These are phyloP conservation scores for Latrodectus geometricus DNA, from an alignment of 1,140 invertebrate genomes.

Conservation along the genomic window DNA sequence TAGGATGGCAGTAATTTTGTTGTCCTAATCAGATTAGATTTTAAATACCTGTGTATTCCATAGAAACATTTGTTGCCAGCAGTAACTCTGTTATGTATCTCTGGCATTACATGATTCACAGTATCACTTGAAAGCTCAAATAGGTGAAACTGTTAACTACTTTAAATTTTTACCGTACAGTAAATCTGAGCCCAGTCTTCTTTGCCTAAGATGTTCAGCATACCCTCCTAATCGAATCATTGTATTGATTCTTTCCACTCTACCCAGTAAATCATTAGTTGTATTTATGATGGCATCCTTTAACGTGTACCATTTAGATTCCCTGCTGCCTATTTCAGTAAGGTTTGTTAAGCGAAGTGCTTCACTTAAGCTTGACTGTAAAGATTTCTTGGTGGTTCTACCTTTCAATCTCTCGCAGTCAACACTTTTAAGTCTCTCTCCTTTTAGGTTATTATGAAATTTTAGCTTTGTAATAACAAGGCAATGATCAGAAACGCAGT, in stretches of 20 bases:
- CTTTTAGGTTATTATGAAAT: background rate
- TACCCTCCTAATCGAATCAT: conserved; percentile 11
- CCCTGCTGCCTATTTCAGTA: background rate
- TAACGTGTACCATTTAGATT: too few relatives aligned
- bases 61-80: too few relatives aligned
- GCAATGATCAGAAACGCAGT: background rate
- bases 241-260: background rate
- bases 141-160: too few relatives aligned
- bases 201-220: conserved; percentile 4
- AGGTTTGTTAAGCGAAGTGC: background rate
- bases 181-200: too few relatives aligned
- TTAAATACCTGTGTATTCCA: too few relatives aligned
- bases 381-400: too few relatives aligned
- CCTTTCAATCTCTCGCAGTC: background rate
- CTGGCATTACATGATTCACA: too few relatives aligned
- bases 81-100: too few relatives aligned
- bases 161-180: too few relatives aligned
- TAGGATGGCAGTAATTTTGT: too few relatives aligned
- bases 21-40: too few relatives aligned
- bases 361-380: background rate
- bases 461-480: conserved; percentile 13
- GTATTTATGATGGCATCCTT: background rate
- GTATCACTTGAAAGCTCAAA: too few relatives aligned
- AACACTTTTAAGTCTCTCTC: background rate
- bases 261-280: background rate